These are phyloP conservation scores for Gymnosoma rotundatum DNA, from an alignment of 2,888 invertebrate species.

Conservation along the genomic window DNA sequence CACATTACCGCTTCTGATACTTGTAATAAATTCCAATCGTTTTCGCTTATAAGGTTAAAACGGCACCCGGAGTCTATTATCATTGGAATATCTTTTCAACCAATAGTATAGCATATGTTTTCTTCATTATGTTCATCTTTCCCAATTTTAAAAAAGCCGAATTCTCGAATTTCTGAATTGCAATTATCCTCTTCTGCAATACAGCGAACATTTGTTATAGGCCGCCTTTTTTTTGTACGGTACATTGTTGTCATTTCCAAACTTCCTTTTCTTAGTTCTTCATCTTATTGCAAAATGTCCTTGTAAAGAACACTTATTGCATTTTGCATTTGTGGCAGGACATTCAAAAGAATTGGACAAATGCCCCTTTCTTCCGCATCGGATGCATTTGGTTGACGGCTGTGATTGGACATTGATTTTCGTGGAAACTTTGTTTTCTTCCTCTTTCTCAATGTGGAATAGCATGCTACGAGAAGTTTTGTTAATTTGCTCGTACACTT, in stretches of 20 bases:
- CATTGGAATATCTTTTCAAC: slow-evolving; percentile 31
- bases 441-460: not conserved
- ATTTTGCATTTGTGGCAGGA: slow-evolving; percentile 44
- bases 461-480: slow-evolving; percentile 48
- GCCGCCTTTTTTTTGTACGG: slow-evolving; percentile 11
- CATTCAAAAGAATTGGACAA: slow-evolving; percentile 42
- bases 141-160: slow-evolving; percentile 24
- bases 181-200: slow-evolving; percentile 29
- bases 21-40: slow-evolving; percentile 45
- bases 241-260: slow-evolving; percentile 19
- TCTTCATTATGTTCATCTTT: slow-evolving; percentile 35
- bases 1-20: too few species aligned
- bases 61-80: slow-evolving; percentile 35
- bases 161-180: slow-evolving; percentile 25
- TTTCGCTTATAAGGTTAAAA: slow-evolving; percentile 56
- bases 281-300: slow-evolving; percentile 63
- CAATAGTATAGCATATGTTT: slow-evolving; percentile 41
- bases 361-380: too few species aligned
- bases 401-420: slow-evolving; percentile 34
- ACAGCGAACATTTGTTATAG: slow-evolving; percentile 35
- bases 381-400: not conserved
- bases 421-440: slow-evolving; percentile 54
- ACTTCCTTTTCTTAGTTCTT: slow-evolving; percentile 60
- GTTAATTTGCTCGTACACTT: slow-evolving; percentile 58
- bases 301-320: slow-evolving; percentile 50